These are phyloP conservation scores for Eilema griseolum DNA, from an alignment of 2,888 invertebrate genomes.

Conservation along the genomic window DNA sequence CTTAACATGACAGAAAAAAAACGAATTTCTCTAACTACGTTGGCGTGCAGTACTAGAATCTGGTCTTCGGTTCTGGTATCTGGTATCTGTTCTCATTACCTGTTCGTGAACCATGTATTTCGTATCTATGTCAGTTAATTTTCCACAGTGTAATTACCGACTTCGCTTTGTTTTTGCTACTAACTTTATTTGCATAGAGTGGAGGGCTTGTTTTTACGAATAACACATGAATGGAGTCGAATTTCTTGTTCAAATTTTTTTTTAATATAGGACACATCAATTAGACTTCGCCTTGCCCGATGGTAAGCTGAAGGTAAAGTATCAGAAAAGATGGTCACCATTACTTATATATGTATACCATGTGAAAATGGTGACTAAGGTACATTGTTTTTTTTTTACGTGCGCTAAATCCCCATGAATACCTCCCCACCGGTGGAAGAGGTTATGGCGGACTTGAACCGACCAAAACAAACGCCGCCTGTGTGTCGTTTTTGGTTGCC, in stretches of 20 bases:
- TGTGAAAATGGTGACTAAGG: too few species aligned
- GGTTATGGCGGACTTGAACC: too few species aligned
- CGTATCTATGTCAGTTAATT: slow-evolving; percentile 85
- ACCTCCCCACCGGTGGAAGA: too few species aligned
- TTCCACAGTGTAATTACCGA: slow-evolving; percentile 85
- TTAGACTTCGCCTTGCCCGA: too few species aligned
- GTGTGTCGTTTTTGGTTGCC: too few species aligned
- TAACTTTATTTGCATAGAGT: slow-evolving; percentile 85
- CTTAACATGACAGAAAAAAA: slow-evolving; percentile 37
- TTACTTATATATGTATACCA: too few species aligned
- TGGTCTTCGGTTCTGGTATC: slow-evolving; percentile 65
- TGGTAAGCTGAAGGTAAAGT: too few species aligned
- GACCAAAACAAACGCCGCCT: too few species aligned
- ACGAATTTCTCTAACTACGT: slow-evolving; percentile 56
- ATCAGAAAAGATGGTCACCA: too few species aligned
- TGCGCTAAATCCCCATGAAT: too few species aligned
- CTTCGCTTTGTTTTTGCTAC: slow-evolving; percentile 86
- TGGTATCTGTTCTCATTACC: slow-evolving; percentile 81
- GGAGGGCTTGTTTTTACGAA: slow-evolving; percentile 66
- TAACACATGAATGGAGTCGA: slow-evolving; percentile 57
- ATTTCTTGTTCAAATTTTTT: slow-evolving; percentile 15
- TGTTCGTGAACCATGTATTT: slow-evolving; percentile 71
- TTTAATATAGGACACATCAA: too few species aligned
- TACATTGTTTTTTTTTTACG: too few species aligned
- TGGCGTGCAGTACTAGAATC: slow-evolving; percentile 70